Evolutionary conservation across 2,888 invertebrate genomes (phyloP).

Genomic region (Julus scandinavius): DNA sequence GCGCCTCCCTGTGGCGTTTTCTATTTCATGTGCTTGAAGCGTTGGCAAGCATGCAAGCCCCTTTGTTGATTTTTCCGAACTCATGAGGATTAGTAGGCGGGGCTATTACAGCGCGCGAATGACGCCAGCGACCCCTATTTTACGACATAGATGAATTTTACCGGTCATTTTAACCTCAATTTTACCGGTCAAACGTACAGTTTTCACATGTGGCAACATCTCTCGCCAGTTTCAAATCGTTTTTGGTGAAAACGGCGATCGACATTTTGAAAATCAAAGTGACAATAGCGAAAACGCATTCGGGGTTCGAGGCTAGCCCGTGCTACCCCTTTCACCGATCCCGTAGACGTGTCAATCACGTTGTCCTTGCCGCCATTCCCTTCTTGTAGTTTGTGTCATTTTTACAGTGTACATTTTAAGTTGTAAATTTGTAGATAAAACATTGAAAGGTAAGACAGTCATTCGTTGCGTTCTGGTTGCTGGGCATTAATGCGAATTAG

Average conservation of each 20-base stretch:
- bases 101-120: background rate
- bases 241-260: too few species aligned
- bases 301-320: constrained; percentile 55
- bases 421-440: constrained; percentile 56
- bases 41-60: background rate
- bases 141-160: background rate
- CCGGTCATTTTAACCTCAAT: background rate
- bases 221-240: background rate
- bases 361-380: constrained; percentile 58
- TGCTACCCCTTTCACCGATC: constrained; percentile 47
- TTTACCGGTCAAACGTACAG: background rate
- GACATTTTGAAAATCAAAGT: too few species aligned
- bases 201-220: background rate
- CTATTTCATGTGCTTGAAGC: background rate
- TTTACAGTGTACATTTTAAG: constrained; percentile 52
- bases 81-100: background rate
- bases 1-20: background rate
- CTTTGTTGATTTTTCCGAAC: background rate
- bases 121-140: background rate
- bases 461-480: background rate
- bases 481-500: background rate
- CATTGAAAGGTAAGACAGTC: constrained; percentile 53
- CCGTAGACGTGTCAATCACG: constrained; percentile 59
- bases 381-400: constrained; percentile 50
- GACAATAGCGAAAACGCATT: too few species aligned